Conservation (phyloP, 2,888 invertebrate genomes). For the Dryobota labecula region DNA sequence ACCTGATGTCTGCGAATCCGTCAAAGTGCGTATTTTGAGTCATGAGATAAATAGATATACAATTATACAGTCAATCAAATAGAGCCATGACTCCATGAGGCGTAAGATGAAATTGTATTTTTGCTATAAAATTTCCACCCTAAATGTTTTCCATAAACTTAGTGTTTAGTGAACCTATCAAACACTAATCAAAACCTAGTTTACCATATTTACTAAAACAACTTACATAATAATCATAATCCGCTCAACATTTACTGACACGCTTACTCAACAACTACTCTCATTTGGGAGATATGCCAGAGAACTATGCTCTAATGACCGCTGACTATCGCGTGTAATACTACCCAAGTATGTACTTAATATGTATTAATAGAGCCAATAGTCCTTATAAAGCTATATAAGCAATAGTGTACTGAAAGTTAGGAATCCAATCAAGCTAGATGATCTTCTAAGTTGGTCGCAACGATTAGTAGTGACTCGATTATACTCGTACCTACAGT, state of each 20-base stretch:
- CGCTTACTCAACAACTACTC: constrained; percentile 21
- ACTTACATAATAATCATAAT: constrained; percentile 19
- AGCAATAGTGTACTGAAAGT: constrained; percentile 36
- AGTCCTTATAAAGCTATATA: constrained; percentile 55
- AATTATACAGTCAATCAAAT: not conserved
- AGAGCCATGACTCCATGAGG: not conserved
- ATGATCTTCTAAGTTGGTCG: constrained; percentile 36
- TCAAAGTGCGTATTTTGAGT: not conserved
- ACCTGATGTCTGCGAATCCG: no score
- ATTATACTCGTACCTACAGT: constrained; percentile 5
- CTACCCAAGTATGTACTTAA: constrained; percentile 27
- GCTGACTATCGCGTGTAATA: constrained; percentile 39
- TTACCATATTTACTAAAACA: constrained; percentile 17
- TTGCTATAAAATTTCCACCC: not conserved
- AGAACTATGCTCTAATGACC: constrained; percentile 43
- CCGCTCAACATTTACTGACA: constrained; percentile 30
- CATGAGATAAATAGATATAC: not conserved
- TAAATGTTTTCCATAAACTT: not conserved
- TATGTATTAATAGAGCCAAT: constrained; percentile 52
- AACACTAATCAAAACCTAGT: constrained; percentile 18
- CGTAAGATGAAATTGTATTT: not conserved
- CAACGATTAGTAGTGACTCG: constrained; percentile 25
- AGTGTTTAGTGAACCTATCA: not conserved
- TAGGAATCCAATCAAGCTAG: constrained; percentile 53
- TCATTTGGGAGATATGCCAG: constrained; percentile 48